Percentiles rank a stretch among this genome's conserved stretches.
These are phyloP conservation scores for Phylloscopus trochilus DNA, from an alignment of 2,113 vertebrate species.

Conservation along the genomic window DNA sequence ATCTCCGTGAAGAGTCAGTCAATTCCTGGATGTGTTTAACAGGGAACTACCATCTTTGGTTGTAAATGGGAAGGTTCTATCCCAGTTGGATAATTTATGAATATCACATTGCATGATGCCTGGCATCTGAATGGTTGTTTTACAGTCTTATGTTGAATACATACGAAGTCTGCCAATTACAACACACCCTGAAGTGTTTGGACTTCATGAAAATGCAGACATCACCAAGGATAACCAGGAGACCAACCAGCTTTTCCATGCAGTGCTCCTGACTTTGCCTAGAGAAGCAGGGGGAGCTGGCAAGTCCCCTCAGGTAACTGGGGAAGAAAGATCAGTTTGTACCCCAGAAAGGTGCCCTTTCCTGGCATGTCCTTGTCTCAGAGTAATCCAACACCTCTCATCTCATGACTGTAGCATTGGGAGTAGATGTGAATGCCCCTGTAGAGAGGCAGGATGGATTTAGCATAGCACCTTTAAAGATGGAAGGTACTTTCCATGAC, in stretches of 20 bases:
- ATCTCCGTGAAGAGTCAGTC: neutral
- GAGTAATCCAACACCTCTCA: neutral
- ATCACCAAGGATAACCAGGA: conserved; percentile 96
- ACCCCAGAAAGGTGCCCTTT: neutral
- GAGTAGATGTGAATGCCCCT: neutral
- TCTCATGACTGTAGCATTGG: neutral
- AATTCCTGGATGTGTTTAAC: neutral
- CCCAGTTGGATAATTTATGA: neutral
- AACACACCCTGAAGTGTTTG: conserved; percentile 87
- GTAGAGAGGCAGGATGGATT: neutral
- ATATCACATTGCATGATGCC: neutral
- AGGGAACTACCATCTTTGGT: neutral
- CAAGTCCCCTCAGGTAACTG: conserved; percentile 88
- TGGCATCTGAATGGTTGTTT: conserved; percentile 24
- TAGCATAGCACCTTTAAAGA: neutral
- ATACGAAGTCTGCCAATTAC: conserved; percentile 82
- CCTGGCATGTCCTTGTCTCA: neutral
- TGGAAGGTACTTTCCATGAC: neutral
- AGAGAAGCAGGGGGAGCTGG: conserved; percentile 82
- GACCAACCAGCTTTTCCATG: conserved; percentile 88
- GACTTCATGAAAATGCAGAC: conserved; percentile 91
- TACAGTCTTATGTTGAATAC: conserved; percentile 84
- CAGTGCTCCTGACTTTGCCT: conserved; percentile 88
- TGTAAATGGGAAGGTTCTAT: neutral
- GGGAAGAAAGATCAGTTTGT: neutral